These are phyloP conservation scores for Enteromius thamalakanensis DNA, from an alignment of 2,797 vertebrate genomes.

Conservation along the genomic window DNA sequence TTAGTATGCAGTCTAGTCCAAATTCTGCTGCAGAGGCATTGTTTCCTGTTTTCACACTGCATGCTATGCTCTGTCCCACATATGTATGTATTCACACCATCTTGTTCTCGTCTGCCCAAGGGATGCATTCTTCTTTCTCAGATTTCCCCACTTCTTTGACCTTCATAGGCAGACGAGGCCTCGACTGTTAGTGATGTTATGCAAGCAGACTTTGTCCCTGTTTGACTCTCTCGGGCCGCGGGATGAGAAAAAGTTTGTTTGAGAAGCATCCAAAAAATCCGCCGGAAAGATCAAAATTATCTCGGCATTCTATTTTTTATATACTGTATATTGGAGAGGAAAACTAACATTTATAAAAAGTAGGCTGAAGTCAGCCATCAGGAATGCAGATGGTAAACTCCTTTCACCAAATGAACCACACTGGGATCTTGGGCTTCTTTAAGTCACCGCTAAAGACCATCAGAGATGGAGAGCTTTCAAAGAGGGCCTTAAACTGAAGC, in stretches of 20 bases:
- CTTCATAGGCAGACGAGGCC: not conserved
- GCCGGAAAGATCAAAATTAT: slow-evolving; percentile 32
- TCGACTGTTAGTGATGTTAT: slow-evolving; percentile 9
- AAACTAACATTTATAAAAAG: slow-evolving; percentile 20
- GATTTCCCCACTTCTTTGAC: slow-evolving; percentile 20
- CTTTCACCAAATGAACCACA: slow-evolving; percentile 16
- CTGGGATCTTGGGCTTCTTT: not conserved
- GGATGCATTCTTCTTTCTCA: slow-evolving; percentile 8
- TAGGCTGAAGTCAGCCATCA: slow-evolving; percentile 33
- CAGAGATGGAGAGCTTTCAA: slow-evolving; percentile 21
- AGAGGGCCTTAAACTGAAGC: slow-evolving; percentile 33
- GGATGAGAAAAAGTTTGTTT: slow-evolving; percentile 23
- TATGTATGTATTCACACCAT: not conserved
- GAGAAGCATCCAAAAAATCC: slow-evolving; percentile 31
- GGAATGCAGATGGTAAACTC: slow-evolving; percentile 19
- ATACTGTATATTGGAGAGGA: not conserved
- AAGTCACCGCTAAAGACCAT: slow-evolving; percentile 11
- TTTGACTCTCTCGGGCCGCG: not conserved
- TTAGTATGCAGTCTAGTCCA: slow-evolving; percentile 6
- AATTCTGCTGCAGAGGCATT: not conserved
- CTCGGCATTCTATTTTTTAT: not conserved
- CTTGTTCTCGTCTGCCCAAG: not conserved
- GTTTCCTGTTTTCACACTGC: not conserved
- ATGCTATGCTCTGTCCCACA: slow-evolving; percentile 16
- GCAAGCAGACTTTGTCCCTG: not conserved